Evolutionary conservation across 2,113 vertebrate species (phyloP), one percentile per base, ranked within the genome.

Genomic region (Polypterus bichir): DNA sequence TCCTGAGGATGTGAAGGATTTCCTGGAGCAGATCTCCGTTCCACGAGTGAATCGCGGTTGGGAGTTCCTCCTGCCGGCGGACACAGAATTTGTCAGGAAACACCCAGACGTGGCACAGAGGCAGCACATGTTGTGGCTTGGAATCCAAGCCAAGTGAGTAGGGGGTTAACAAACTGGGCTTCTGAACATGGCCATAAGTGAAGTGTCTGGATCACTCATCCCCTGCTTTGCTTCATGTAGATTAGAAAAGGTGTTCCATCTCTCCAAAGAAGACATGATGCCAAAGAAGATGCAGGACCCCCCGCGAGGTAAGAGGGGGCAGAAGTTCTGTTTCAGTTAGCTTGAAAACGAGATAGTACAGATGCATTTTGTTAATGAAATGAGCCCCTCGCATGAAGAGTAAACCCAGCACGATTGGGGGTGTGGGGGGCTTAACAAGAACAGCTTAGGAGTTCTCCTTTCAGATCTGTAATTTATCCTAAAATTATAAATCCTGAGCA

Each of bases 61-160:
- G 96, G 95, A 99, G 80, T 99, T 99, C 74, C 67, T 93, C 71
- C 76, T 98, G 71, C 88, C 91, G 6, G 86, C 86, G 0, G 94
- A 99, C 49, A 73, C 74, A 6, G 89, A 94, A 59, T 99, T 99
- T 74, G 84, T 96, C 68, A 91, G 84, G 82, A 99, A 97, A 73
- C 96, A 99, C 69, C 90, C 90, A 2, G 96, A 99, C 44, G 86
- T 98, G 69, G 91, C 91, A 59, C 93, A 97, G 79, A 85, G 95
- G 70, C 96, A 99, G 59, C 82, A 92, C 64, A 98, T 99, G 96
- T 86, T 99, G 67, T 99, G 96, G 96, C 81, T 89, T 5, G 95
- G 96, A 72, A 96, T 99, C 71, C 94, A 97, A 83, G 89, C 91
- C 77, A 97, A 98, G 96, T 99, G 88, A 75, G 85, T 51, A 27